A percentile compares a stretch with the other conserved stretches of the same genome.
These are phyloP conservation scores for Tipula confusa DNA, from an alignment of 2,888 invertebrate genomes.

Conservation along the genomic window DNA sequence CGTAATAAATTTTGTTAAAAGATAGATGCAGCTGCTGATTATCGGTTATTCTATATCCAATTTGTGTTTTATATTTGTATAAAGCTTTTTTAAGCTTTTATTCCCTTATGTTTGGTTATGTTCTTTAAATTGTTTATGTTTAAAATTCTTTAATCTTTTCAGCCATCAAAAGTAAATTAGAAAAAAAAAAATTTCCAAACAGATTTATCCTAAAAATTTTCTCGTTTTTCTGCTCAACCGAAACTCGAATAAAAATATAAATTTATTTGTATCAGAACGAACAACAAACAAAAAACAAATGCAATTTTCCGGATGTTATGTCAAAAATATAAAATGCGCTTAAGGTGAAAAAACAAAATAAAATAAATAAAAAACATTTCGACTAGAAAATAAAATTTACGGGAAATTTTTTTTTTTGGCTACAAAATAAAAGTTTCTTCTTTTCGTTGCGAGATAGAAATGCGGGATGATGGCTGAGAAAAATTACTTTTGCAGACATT, in stretches of 20 bases:
- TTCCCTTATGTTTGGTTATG: neutral
- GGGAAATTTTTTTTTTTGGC: neutral
- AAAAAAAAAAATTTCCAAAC: neutral
- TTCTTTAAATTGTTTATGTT: neutral
- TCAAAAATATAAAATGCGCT: constrained; percentile 17
- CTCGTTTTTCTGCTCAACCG: neutral
- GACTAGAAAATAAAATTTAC: neutral
- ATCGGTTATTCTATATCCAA: neutral
- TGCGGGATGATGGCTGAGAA: constrained; percentile 3
- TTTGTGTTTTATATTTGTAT: neutral
- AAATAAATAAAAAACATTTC: neutral
- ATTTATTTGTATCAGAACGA: neutral
- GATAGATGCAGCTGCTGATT: constrained; percentile 12
- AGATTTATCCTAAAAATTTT: neutral
- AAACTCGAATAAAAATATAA: neutral
- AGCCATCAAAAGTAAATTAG: neutral
- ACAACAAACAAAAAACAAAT: neutral
- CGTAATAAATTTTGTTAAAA: neutral
- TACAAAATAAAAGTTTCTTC: no score
- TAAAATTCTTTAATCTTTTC: neutral
- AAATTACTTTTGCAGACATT: neutral
- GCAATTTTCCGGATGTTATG: constrained; percentile 20
- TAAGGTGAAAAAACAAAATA: neutral
- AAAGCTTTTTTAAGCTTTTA: neutral
- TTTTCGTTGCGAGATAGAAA: neutral